These are phyloP conservation scores for Melospiza georgiana DNA, from an alignment of 2,113 vertebrate genomes.

Conservation along the genomic window DNA sequence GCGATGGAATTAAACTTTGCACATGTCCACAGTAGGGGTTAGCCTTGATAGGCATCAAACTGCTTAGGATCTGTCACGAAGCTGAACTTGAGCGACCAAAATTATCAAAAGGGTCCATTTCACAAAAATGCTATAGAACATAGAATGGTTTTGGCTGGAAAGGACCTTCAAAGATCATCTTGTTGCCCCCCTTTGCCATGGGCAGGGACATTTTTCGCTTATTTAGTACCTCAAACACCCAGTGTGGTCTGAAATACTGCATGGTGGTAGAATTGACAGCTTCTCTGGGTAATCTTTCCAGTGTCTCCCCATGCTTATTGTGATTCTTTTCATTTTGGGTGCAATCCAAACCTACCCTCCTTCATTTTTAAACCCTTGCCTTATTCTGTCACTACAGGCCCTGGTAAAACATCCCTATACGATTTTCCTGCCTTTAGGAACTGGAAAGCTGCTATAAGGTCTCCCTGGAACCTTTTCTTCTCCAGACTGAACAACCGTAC, in stretches of 20 bases:
- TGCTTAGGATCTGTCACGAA: neutral
- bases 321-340: neutral
- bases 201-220: neutral
- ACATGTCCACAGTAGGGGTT: neutral
- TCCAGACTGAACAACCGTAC: neutral
- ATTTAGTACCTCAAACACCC: neutral
- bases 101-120: neutral
- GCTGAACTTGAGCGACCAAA: neutral
- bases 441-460: neutral
- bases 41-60: neutral
- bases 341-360: neutral
- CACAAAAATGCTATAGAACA: neutral
- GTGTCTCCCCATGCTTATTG: neutral
- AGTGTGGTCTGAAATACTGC: fast-evolving
- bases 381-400: neutral
- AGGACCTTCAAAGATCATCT: neutral
- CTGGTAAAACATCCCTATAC: neutral
- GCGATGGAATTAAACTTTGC: neutral
- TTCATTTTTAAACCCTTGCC: neutral
- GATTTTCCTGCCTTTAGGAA: neutral
- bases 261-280: fast-evolving
- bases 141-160: neutral
- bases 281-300: neutral
- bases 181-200: fast-evolving
- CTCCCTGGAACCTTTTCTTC: neutral